These are phyloP conservation scores for Phoeniculus purpureus DNA, from an alignment of 2,797 vertebrate genomes.

Conservation along the genomic window DNA sequence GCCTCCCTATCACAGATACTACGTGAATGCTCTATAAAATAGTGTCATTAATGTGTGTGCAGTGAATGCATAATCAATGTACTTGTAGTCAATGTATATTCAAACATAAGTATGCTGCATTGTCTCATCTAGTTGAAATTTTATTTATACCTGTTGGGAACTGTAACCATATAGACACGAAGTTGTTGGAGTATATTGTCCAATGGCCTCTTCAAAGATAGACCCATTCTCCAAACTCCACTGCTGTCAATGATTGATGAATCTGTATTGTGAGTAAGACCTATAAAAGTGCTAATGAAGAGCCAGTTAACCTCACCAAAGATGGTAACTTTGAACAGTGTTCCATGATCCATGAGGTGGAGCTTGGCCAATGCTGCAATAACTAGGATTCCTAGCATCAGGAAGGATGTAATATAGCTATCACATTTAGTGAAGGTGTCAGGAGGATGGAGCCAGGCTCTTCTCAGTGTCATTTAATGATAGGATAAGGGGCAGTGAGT, in stretches of 20 bases:
- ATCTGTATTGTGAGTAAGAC: not conserved
- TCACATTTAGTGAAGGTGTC: too few relatives aligned
- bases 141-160: not conserved
- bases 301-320: not conserved
- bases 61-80: not conserved
- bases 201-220: not conserved
- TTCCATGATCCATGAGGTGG: not conserved
- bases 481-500: too few relatives aligned
- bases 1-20: not conserved
- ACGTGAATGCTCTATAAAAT: not conserved
- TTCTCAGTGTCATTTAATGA: too few relatives aligned
- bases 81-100: not conserved
- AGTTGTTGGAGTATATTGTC: not conserved
- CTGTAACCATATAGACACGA: not conserved
- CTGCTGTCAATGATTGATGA: not conserved
- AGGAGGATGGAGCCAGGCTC: too few relatives aligned
- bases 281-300: not conserved
- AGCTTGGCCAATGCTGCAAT: not conserved
- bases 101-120: accelerated
- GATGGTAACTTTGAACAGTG: accelerated
- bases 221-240: not conserved
- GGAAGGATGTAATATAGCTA: not conserved
- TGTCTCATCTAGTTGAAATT: not conserved
- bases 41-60: not conserved
- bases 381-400: not conserved